phyloP scores from a whole-genome alignment of 1,140 invertebrate genomes.

The Drosophila nigrodunni region DNA sequence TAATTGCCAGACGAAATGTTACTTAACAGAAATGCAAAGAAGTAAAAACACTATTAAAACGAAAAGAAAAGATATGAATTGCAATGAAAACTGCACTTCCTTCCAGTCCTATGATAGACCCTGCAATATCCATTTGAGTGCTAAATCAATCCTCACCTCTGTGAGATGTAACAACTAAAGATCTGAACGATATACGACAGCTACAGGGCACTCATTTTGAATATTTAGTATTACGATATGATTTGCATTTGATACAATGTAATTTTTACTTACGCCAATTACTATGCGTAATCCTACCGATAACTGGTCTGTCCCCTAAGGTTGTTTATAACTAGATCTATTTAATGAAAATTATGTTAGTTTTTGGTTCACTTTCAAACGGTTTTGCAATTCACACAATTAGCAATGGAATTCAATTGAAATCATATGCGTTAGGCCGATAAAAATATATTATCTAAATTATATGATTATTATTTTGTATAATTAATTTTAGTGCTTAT shows the following conservation, averaged over 20 bases:
- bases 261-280: slow-evolving; percentile 65
- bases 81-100: slow-evolving; percentile 18
- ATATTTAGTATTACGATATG: slow-evolving; percentile 44
- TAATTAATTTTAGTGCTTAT: slow-evolving; percentile 70
- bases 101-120: slow-evolving; percentile 11
- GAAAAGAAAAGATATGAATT: not conserved
- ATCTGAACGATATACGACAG: slow-evolving; percentile 44
- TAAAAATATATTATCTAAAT: slow-evolving; percentile 12
- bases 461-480: slow-evolving; percentile 28
- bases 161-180: slow-evolving; percentile 21
- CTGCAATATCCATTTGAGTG: slow-evolving; percentile 39
- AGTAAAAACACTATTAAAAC: too few species aligned
- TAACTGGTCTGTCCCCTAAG: slow-evolving; percentile 76
- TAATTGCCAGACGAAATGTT: slow-evolving; percentile 37
- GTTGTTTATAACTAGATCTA: slow-evolving; percentile 58
- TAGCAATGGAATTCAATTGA: slow-evolving; percentile 48
- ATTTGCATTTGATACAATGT: slow-evolving; percentile 71
- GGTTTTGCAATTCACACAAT: slow-evolving; percentile 32
- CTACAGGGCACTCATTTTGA: slow-evolving; percentile 47
- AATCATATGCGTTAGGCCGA: slow-evolving; percentile 25
- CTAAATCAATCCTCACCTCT: slow-evolving; percentile 44
- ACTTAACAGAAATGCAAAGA: slow-evolving; percentile 25
- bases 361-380: slow-evolving; percentile 6
- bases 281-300: slow-evolving; percentile 71
- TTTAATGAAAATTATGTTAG: slow-evolving; percentile 15